These are phyloP conservation scores for Tenthredo notha DNA, from an alignment of 2,888 invertebrate species.

Conservation along the genomic window DNA sequence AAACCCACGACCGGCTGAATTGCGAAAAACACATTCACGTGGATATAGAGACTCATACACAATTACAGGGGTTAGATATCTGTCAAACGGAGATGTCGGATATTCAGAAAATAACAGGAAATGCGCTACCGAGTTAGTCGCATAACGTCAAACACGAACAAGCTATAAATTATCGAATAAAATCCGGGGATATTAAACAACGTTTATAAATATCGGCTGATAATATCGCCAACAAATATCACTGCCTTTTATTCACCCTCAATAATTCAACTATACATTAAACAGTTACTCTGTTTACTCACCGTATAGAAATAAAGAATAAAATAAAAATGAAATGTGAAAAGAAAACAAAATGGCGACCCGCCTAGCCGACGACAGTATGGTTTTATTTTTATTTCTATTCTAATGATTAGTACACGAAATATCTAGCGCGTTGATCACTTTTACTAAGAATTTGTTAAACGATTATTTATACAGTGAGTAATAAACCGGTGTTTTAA, in stretches of 20 bases:
- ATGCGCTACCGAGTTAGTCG: conserved; percentile 63
- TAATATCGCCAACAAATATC: background rate
- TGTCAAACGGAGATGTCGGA: conserved; percentile 72
- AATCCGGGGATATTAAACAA: background rate
- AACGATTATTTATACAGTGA: background rate
- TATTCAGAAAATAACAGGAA: conserved; percentile 69
- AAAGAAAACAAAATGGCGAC: conserved; percentile 45
- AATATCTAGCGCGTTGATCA: background rate
- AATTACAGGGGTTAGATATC: conserved; percentile 63
- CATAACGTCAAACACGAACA: background rate
- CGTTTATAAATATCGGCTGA: background rate
- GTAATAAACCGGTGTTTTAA: background rate
- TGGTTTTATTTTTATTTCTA: conserved; percentile 22
- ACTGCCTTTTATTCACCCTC: background rate
- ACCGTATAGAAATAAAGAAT: background rate
- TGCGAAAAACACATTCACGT: conserved; percentile 68
- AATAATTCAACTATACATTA: background rate
- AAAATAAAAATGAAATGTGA: no score
- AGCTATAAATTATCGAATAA: background rate
- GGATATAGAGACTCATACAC: conserved; percentile 65
- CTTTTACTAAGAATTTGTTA: background rate
- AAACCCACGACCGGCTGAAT: conserved; percentile 15
- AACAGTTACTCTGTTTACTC: conserved; percentile 15
- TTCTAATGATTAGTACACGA: background rate
- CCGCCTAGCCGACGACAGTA: conserved; percentile 6